Base-by-base conservation (phyloP, 2,797 vertebrate species). In the Clarias platycephalus region DNA sequence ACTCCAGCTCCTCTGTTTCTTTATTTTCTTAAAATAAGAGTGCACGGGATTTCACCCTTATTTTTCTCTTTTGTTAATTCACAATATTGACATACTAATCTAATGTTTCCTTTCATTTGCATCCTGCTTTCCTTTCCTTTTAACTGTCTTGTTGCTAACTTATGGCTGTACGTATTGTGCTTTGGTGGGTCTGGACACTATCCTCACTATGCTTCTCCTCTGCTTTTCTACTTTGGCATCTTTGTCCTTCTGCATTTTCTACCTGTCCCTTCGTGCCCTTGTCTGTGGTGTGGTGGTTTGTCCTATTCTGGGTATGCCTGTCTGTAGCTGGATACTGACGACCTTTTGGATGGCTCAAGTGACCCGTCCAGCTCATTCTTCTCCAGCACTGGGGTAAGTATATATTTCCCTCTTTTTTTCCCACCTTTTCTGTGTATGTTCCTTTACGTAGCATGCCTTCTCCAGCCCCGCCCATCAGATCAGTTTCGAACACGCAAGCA, bases 291-390 rank as follows among this genome's bases (percentile, higher is more conserved):
- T 90, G 90, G 91, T 91, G 90, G 20, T 92, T 92, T 94, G 88
- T 95, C 92, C 93, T 94, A 89, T 93, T 88, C 88, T 90, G 91
- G 94, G 87, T 91, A 91, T 91, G 82, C 92, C 92, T 96, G 92
- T 91, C 95, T 96, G 84, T 96, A 98, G 97, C 95, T 98, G 92
- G 97, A 98, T 94, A 96, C 97, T 89, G 97, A 99, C 89, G 97
- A 99, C 95, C 96, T 99, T 95, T 96, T 99, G 96, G 97, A 98
- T 94, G 96, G 94, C 92, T 95, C 97, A 74, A 95, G 96, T 92
- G 97, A 98, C 92, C 96, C 97, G 92, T 95, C 97, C 94, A 97
- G 94, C 92, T 97, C 97, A 93, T 98, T 98, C 95, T 98, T 98
- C 94, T 97, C 97, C 90, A 93, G 95, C 89, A 92, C 96, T 90